Conservation (phyloP, 2,113 vertebrate genomes). For the Brachyhypopomus gauderio region DNA sequence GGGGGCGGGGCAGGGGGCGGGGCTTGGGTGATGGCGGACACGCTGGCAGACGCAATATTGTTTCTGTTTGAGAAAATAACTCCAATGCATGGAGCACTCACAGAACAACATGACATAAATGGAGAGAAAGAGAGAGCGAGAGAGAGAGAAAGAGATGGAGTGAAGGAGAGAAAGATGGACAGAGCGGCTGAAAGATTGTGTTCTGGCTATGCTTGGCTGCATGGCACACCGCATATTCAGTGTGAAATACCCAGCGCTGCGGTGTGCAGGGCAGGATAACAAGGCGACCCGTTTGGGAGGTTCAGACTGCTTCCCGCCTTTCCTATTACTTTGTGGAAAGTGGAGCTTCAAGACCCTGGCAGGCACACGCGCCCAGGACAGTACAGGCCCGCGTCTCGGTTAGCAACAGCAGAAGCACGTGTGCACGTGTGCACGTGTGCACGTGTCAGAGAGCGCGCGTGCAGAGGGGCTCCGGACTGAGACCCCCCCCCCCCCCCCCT, state of each 20-base stretch:
- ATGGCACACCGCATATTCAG: slow-evolving; percentile 19
- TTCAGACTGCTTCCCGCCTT: not conserved
- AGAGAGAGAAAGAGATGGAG: not conserved
- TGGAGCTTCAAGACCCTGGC: not conserved
- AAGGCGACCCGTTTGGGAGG: slow-evolving; percentile 4
- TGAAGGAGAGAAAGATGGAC: slow-evolving; percentile 26
- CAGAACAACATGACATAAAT: slow-evolving; percentile 30
- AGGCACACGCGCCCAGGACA: not conserved
- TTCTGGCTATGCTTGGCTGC: slow-evolving; percentile 34
- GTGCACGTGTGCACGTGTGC: not conserved
- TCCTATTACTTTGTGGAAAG: slow-evolving; percentile 13
- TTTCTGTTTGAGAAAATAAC: slow-evolving; percentile 45
- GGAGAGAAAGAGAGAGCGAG: not conserved
- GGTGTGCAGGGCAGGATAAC: slow-evolving; percentile 23
- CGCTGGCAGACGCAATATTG: slow-evolving; percentile 32
- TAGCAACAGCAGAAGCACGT: slow-evolving; percentile 14
- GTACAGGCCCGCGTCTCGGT: not conserved
- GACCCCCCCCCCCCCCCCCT: no score
- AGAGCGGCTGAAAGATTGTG: slow-evolving; percentile 40
- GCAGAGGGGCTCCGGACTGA: no score
- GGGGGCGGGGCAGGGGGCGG: not conserved
- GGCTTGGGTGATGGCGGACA: not conserved
- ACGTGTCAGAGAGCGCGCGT: slow-evolving; percentile 45
- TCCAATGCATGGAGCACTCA: slow-evolving; percentile 11
- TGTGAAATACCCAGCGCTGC: slow-evolving; percentile 29